These are phyloP conservation scores for Punctoribates punctum DNA, from an alignment of 2,888 invertebrate genomes.

Conservation along the genomic window DNA sequence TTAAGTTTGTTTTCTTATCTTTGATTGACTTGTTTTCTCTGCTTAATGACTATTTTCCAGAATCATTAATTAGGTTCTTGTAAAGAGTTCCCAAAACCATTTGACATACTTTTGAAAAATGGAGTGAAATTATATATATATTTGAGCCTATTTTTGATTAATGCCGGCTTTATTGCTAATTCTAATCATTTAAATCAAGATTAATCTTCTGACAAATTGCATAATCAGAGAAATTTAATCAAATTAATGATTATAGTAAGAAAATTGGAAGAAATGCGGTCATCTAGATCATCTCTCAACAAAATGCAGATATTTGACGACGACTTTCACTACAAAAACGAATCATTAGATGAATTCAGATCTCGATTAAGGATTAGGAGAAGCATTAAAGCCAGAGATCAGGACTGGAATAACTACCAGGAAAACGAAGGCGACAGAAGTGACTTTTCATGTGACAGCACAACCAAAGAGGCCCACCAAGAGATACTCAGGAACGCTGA, in stretches of 20 bases:
- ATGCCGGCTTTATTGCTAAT: too few species aligned
- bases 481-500: conserved; percentile 40
- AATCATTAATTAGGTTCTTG: background rate
- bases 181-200: too few species aligned
- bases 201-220: too few species aligned
- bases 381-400: conserved; percentile 35
- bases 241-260: background rate
- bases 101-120: background rate
- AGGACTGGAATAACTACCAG: background rate
- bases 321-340: conserved; percentile 29
- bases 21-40: background rate
- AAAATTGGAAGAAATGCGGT: conserved; percentile 34
- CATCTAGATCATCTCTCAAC: conserved; percentile 4
- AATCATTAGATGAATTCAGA: conserved; percentile 39
- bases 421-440: conserved; percentile 38
- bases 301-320: conserved; percentile 24
- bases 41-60: background rate
- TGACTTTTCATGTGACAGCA: conserved; percentile 37
- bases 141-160: too few species aligned
- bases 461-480: conserved; percentile 41
- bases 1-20: background rate
- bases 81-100: background rate
- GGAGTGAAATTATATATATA: too few species aligned
- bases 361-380: conserved; percentile 34
- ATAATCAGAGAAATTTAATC: background rate